Evolutionary conservation across 2,797 vertebrate species (phyloP).

Genomic region (Anniella stebbinsi): DNA sequence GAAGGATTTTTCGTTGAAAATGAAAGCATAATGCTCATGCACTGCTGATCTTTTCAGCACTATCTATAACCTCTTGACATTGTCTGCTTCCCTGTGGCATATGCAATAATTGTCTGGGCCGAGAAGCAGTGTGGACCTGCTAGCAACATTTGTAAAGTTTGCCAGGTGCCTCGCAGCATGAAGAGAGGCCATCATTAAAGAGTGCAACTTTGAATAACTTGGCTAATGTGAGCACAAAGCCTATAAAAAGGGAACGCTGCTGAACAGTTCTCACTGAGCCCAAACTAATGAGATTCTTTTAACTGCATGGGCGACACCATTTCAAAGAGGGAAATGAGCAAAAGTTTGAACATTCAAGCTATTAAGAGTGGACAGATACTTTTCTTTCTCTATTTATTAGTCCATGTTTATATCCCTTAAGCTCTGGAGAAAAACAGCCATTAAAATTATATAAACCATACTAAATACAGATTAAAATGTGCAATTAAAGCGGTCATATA

Average conservation of each 20-base stretch:
- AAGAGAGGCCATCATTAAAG: neutral
- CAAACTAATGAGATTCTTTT: slow-evolving; percentile 19
- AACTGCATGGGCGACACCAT: neutral
- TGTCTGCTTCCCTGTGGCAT: neutral
- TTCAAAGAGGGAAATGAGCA: slow-evolving; percentile 5
- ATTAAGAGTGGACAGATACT: slow-evolving; percentile 22
- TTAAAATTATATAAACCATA: slow-evolving; percentile 29
- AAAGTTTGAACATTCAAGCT: neutral
- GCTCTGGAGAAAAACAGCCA: slow-evolving; percentile 4
- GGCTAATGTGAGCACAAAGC: slow-evolving; percentile 5
- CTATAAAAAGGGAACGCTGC: neutral
- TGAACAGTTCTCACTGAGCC: slow-evolving; percentile 22
- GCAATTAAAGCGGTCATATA: slow-evolving; percentile 7
- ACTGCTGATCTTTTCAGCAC: neutral
- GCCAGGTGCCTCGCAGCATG: neutral
- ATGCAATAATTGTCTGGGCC: neutral
- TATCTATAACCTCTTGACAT: neutral
- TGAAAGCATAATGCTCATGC: neutral
- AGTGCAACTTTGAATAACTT: neutral
- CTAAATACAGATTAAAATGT: slow-evolving; percentile 26
- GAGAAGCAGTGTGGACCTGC: neutral
- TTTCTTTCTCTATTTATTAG: slow-evolving; percentile 26
- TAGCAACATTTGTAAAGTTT: slow-evolving; percentile 3
- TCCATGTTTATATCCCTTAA: neutral
- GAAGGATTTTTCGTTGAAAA: neutral